Percentiles rank a stretch among this genome's conserved stretches.
These are phyloP conservation scores for Gymnorhina tibicen DNA, from an alignment of 2,113 vertebrate genomes.

Conservation along the genomic window DNA sequence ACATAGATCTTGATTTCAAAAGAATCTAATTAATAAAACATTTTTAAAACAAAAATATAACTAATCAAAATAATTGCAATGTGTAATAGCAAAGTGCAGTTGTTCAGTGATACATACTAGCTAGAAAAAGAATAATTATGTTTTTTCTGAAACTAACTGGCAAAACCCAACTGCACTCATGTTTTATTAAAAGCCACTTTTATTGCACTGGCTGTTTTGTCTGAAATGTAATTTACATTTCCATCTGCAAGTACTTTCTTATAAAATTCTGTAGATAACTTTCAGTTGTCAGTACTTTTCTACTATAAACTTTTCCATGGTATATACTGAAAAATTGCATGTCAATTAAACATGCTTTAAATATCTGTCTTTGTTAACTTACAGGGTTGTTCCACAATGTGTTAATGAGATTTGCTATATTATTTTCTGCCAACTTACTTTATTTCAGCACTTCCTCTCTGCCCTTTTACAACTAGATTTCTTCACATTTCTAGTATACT, in stretches of 20 bases:
- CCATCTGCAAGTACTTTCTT: conserved; percentile 72
- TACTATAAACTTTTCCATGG: conserved; percentile 60
- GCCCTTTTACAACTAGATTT: conserved; percentile 45
- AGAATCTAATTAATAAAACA: conserved; percentile 39
- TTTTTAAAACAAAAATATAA: conserved; percentile 9
- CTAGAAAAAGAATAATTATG: conserved; percentile 63
- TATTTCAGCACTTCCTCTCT: conserved; percentile 24
- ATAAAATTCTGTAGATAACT: conserved; percentile 73
- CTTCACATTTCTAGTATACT: conserved; percentile 25
- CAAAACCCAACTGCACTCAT: conserved; percentile 64
- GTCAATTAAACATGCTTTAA: conserved; percentile 59
- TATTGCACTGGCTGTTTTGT: conserved; percentile 61
- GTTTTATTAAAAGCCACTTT: conserved; percentile 76
- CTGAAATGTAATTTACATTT: conserved; percentile 70
- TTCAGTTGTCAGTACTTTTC: conserved; percentile 69
- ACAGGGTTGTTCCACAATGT: conserved; percentile 46
- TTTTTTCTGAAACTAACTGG: conserved; percentile 66
- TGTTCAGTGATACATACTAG: conserved; percentile 48
- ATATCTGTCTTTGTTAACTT: conserved; percentile 61
- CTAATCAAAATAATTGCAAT: conserved; percentile 29
- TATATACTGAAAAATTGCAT: conserved; percentile 56
- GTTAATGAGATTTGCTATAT: conserved; percentile 63
- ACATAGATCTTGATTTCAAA: neutral
- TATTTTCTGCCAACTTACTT: conserved; percentile 58
- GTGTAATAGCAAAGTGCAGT: neutral